phyloP scores from a whole-genome alignment of 2,888 invertebrate genomes.

The Teinopalpus imperialis region DNA sequence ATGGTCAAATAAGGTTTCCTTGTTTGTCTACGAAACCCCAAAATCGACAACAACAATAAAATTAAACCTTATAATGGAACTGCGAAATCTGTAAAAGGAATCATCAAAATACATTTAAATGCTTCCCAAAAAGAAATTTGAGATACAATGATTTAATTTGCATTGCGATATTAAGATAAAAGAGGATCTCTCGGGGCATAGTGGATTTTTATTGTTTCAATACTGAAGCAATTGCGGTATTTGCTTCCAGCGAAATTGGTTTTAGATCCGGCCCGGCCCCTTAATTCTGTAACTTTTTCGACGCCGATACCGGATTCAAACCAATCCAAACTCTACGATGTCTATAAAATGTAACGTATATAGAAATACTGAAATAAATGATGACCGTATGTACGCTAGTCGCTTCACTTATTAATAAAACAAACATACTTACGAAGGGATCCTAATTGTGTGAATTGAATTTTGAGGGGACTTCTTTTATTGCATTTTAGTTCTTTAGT shows the following conservation, averaged over 20 bases:
- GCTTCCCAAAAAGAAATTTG: background rate
- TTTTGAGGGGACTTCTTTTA: no score
- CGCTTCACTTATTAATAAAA: constrained; percentile 8
- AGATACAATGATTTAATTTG: constrained; percentile 6
- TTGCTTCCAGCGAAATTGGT: constrained; percentile 30
- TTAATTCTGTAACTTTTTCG: constrained; percentile 32
- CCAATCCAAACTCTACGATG: constrained; percentile 10
- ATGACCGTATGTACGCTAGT: constrained; percentile 1
- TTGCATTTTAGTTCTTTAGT: no score
- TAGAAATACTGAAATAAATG: background rate
- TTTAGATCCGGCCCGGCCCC: constrained; percentile 30
- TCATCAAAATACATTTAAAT: constrained; percentile 1
- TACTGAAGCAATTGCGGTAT: constrained; percentile 28
- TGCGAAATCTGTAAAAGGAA: no score
- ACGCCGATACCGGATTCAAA: constrained; percentile 9
- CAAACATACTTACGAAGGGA: background rate
- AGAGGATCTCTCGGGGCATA: background rate
- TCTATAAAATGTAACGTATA: constrained; percentile 10
- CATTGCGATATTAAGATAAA: constrained; percentile 2
- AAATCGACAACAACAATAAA: no score
- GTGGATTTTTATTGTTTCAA: constrained; percentile 18
- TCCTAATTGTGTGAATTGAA: constrained; percentile 7
- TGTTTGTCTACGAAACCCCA: no score
- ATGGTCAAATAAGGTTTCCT: no score
- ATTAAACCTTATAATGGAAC: no score